Evolutionary conservation across 1,140 invertebrate species (phyloP).

Genomic region (Belonocnema kinseyi): DNA sequence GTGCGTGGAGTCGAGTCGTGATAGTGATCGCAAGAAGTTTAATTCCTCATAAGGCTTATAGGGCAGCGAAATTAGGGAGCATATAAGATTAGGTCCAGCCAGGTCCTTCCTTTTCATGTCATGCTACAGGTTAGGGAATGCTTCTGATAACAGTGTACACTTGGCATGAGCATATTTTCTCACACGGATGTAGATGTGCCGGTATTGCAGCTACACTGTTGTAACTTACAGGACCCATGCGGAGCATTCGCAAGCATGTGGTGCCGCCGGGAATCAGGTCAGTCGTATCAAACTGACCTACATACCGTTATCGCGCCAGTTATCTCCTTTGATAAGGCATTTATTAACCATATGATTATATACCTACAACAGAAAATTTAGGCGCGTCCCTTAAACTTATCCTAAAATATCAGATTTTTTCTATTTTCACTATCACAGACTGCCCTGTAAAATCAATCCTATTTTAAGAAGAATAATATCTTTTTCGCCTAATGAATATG

Average conservation of each 20-base stretch:
- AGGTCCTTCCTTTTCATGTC: not conserved
- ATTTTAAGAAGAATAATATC: conserved; percentile 35
- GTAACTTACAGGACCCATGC: conserved; percentile 13
- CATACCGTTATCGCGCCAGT: conserved; percentile 70
- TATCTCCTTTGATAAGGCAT: conserved; percentile 71
- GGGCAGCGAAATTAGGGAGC: not conserved
- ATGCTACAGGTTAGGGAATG: conserved; percentile 2
- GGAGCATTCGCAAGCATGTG: conserved; percentile 32
- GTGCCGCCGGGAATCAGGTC: conserved; percentile 67
- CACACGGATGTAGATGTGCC: not conserved
- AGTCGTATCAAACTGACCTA: conserved; percentile 74
- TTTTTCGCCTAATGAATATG: conserved; percentile 31
- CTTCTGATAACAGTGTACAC: not conserved
- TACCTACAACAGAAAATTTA: conserved; percentile 44
- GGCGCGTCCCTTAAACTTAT: conserved; percentile 36
- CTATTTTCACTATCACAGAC: conserved; percentile 22
- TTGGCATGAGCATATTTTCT: not conserved
- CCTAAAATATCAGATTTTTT: not conserved
- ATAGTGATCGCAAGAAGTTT: too few relatives aligned
- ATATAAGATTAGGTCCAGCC: conserved; percentile 7
- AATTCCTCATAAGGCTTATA: not conserved
- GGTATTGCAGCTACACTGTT: not conserved
- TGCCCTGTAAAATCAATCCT: not conserved
- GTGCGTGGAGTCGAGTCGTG: too few relatives aligned
- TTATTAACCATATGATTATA: conserved; percentile 69